phyloP scores from a whole-genome alignment of 2,888 invertebrate genomes.

The Papilio elwesi region DNA sequence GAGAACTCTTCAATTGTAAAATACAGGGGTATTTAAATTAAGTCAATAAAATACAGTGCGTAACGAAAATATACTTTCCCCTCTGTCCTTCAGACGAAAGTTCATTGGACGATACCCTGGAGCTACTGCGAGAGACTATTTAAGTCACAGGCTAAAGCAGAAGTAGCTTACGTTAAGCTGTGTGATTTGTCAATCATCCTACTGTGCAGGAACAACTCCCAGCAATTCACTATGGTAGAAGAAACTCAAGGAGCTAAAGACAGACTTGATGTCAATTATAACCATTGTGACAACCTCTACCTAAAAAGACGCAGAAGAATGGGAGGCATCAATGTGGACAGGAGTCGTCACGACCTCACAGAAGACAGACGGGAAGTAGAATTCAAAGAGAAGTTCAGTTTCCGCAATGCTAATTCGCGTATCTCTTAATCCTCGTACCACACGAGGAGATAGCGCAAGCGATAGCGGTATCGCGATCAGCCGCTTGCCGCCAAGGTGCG shows the following conservation, averaged over 20 bases:
- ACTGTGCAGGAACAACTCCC: too few species aligned
- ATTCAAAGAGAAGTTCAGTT: too few species aligned
- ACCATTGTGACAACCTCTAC: too few species aligned
- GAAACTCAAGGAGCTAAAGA: not conserved
- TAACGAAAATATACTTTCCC: conserved; percentile 57
- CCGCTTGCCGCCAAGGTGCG: conserved; percentile 67
- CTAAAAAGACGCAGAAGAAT: too few species aligned
- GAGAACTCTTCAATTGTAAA: conserved; percentile 7
- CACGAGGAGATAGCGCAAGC: conserved; percentile 49
- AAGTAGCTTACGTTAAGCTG: not conserved
- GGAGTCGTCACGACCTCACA: too few species aligned
- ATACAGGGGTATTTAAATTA: conserved; percentile 36
- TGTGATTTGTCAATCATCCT: not conserved
- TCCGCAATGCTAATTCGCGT: conserved; percentile 4
- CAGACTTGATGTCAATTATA: not conserved
- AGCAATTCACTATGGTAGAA: too few species aligned
- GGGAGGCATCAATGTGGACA: too few species aligned
- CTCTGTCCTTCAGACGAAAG: conserved; percentile 64
- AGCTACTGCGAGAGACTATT: conserved; percentile 44
- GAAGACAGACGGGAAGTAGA: too few species aligned
- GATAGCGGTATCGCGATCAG: conserved; percentile 64
- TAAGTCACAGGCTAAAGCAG: conserved; percentile 44
- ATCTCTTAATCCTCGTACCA: conserved; percentile 40
- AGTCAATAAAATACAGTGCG: conserved; percentile 45
- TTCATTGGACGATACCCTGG: conserved; percentile 69